These are phyloP conservation scores for Ciona savignyi DNA, from an alignment of 23 tunicate genomes.

Conservation along the genomic window DNA sequence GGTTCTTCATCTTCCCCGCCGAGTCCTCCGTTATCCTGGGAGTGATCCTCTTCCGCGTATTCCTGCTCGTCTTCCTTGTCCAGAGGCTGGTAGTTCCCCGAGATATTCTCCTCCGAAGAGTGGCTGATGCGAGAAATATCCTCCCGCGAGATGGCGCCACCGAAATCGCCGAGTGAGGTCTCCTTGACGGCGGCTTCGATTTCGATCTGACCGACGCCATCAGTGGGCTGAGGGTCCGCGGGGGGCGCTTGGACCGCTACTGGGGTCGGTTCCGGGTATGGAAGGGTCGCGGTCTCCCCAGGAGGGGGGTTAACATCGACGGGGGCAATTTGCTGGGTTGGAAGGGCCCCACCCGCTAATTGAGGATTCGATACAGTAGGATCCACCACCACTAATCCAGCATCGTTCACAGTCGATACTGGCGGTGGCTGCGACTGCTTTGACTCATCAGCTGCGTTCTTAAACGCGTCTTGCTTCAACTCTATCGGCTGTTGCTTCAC, in stretches of 20 bases:
- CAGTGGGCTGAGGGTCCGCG: background rate
- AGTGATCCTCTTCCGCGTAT: background rate
- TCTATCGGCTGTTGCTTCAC: constrained; percentile 16
- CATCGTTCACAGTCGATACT: background rate
- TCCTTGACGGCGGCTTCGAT: constrained; percentile 20
- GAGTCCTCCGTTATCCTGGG: background rate
- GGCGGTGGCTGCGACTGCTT: background rate
- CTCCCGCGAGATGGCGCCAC: constrained; percentile 16
- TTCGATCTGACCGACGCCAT: background rate
- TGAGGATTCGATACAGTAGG: background rate
- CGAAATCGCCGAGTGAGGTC: constrained; percentile 56
- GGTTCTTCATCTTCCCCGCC: background rate
- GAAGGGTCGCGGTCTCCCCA: background rate
- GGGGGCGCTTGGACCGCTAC: background rate
- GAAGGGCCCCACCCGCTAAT: background rate
- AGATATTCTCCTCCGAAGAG: background rate
- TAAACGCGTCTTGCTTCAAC: constrained; percentile 16
- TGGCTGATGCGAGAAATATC: background rate
- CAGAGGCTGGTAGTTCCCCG: background rate
- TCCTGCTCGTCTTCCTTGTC: background rate
- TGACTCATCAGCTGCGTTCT: background rate
- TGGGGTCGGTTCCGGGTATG: background rate
- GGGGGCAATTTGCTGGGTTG: background rate
- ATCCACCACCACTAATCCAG: background rate
- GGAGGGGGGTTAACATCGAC: background rate